These are phyloP conservation scores for Mantis religiosa DNA, from an alignment of 2,888 invertebrate genomes.

Conservation along the genomic window DNA sequence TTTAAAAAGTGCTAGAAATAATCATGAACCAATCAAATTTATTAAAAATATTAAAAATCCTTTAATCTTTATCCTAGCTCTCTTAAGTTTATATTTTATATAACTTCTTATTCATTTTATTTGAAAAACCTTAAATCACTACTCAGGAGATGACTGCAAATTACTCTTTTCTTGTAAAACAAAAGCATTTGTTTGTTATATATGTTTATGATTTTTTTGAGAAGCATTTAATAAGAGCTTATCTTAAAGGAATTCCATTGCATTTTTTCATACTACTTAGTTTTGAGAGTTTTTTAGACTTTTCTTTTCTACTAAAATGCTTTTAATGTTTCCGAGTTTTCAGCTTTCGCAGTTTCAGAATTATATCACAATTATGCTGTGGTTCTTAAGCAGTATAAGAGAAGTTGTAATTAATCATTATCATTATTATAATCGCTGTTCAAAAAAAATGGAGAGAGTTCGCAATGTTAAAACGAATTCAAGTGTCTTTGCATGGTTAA, in stretches of 20 bases:
- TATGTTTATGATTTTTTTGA: background rate
- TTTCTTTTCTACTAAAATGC: constrained; percentile 20
- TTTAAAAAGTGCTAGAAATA: constrained; percentile 12
- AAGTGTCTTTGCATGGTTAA: constrained; percentile 25
- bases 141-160: constrained; percentile 19
- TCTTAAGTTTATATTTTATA: background rate
- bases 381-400: constrained; percentile 23
- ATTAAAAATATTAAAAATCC: background rate
- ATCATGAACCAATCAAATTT: background rate
- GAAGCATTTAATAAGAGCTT: constrained; percentile 13
- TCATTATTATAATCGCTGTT: constrained; percentile 13
- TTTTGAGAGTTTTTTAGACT: background rate
- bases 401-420: constrained; percentile 14
- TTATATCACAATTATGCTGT: constrained; percentile 26
- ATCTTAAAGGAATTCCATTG: background rate
- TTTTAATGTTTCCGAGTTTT: constrained; percentile 8
- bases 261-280: background rate
- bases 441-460: background rate
- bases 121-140: background rate
- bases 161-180: background rate
- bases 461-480: constrained; percentile 18
- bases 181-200: constrained; percentile 3
- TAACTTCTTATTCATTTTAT: background rate
- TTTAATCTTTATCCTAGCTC: background rate
- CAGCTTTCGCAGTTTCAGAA: background rate